Percentiles rank a stretch among this genome's conserved stretches.
phyloP scores from a whole-genome alignment of 2,888 invertebrate species.

The Salticus scenicus region DNA sequence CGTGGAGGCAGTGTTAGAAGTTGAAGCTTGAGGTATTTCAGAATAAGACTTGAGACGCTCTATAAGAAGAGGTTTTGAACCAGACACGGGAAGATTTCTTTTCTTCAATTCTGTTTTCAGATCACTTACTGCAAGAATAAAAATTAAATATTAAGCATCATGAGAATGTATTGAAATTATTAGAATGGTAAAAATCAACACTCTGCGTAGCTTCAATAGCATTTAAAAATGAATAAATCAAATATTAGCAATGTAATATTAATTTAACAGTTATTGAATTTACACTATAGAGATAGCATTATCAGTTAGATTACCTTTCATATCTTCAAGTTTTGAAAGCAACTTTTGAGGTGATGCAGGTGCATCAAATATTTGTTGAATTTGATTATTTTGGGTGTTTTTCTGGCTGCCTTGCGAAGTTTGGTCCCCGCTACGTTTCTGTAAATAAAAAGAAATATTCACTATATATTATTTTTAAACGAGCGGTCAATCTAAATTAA shows the following conservation, averaged over 20 bases:
- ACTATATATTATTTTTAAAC: background rate
- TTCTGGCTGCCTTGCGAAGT: conserved; percentile 34
- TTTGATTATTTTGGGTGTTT: conserved; percentile 14
- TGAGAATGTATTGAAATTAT: too few species aligned
- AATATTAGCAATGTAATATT: too few species aligned
- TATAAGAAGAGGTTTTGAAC: conserved; percentile 94
- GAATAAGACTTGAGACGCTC: conserved; percentile 86
- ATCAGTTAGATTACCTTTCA: conserved; percentile 85
- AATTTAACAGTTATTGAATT: too few species aligned
- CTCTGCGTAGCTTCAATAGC: too few species aligned
- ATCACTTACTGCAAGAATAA: conserved; percentile 83
- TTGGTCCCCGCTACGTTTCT: conserved; percentile 69
- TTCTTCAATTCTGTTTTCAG: conserved; percentile 94
- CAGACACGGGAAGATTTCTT: conserved; percentile 94
- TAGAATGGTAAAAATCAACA: background rate
- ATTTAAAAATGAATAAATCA: too few species aligned
- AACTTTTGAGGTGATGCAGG: conserved; percentile 58
- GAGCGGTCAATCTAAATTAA: background rate
- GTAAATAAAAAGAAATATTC: background rate
- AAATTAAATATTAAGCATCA: background rate
- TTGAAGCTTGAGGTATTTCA: conserved; percentile 72
- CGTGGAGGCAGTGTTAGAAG: background rate
- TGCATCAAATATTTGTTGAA: conserved; percentile 11
- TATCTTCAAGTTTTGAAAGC: conserved; percentile 86
- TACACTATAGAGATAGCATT: too few species aligned